Evolutionary conservation across 2,797 vertebrate genomes (phyloP), one percentile per base, ranked within the genome.

Genomic region (Tympanoctomys barrerae): DNA sequence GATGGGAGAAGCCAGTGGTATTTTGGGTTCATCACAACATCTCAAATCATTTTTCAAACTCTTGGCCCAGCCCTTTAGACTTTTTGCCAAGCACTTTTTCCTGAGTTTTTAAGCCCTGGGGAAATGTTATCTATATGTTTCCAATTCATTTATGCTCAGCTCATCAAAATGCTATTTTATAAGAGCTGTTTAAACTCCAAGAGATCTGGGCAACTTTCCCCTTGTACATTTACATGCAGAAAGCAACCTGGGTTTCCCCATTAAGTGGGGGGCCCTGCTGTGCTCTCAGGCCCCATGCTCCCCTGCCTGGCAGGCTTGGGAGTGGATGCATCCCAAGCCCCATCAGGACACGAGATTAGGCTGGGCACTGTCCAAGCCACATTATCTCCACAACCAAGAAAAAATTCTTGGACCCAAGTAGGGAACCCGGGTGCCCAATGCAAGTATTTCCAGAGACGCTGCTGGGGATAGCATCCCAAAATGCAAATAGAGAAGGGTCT

Each of bases 101-200:
- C 39, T 96, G 5, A 0, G 85, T 89, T 96, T 97, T 93, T 89
- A 93, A 95, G 94, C 97, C 73, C 96, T 92, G 62, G 96, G 94
- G 95, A 97, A 96, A 97, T 90, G 91, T 92, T 96, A 94, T 97
- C 97, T 96, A 94, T 94, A 95, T 95, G 93, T 94, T 97, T 97
- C 95, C 97, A 97, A 97, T 88, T 95, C 94, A 68, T 95, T 97
- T 96, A 93, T 94, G 95, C 96, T 96, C 95, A 97, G 93, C 70
- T 98, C 97, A 97, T 97, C 97, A 97, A 97, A 96, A 97, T 95
- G 89, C 96, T 89, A 84, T 96, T 97, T 96, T 97, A 94, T 91
- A 94, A 97, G 93, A 91, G 78, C 91, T 73, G 62, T 95, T 86
- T 96, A 93, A 94, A 91, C 87, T 94, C 89, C 86, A 54, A 89